Evolutionary conservation across 1,140 invertebrate species (phyloP).

Genomic region (Oncopodura yosiiana): DNA sequence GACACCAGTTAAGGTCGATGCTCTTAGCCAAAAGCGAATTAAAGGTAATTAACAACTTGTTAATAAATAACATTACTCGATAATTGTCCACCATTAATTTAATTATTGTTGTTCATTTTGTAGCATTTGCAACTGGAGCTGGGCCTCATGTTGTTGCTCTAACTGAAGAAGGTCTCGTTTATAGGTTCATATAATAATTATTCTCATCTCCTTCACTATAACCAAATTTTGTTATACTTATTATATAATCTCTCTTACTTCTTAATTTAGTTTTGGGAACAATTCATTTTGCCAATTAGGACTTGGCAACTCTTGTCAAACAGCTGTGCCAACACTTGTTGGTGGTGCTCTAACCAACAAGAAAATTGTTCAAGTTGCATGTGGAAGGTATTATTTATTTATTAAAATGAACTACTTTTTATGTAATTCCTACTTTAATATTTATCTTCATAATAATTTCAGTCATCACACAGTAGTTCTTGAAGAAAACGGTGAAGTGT

Average conservation of each 20-base stretch:
- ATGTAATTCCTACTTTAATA: no score
- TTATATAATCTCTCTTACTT: neutral
- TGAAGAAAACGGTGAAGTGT: no score
- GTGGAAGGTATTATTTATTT: constrained; percentile 57
- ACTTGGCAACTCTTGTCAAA: constrained; percentile 51
- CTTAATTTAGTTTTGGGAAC: constrained; percentile 41
- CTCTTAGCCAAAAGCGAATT: constrained; percentile 50
- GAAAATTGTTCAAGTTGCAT: constrained; percentile 48
- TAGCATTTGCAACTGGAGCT: constrained; percentile 53
- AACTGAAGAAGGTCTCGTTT: constrained; percentile 39
- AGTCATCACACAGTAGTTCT: no score
- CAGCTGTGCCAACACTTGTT: constrained; percentile 45
- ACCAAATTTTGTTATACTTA: constrained; percentile 2
- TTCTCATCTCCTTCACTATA: no score
- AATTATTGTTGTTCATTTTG: neutral
- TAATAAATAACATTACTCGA: neutral
- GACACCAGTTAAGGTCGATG: constrained; percentile 49
- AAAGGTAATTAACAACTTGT: constrained; percentile 39
- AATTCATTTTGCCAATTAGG: constrained; percentile 55
- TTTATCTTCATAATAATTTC: no score
- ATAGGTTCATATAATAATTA: no score
- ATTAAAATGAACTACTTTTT: no score
- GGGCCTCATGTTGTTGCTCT: constrained; percentile 56
- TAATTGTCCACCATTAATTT: no score
- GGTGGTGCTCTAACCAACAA: constrained; percentile 44